Evolutionary conservation across 2,888 invertebrate species (phyloP), one percentile per base, ranked within the genome.

Genomic region (Laothoe populi): DNA sequence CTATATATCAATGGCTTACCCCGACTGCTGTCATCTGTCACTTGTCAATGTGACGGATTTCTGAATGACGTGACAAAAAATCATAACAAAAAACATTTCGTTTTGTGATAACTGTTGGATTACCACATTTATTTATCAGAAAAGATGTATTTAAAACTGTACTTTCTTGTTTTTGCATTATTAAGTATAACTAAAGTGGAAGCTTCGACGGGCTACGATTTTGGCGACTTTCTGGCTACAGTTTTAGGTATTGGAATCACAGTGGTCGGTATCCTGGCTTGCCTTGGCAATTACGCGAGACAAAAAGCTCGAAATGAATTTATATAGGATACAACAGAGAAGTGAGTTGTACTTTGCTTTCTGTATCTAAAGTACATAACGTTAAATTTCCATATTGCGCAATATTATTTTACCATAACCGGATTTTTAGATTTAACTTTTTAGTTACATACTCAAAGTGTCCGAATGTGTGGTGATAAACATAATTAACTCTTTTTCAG

Each of bases 201-300:
- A 76, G 94, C 94, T 40, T 88, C 94, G 0, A 82, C 87, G 60
- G 89, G 93, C 64, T 95, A 94, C 74, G 95, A 95, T 81, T 95
- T 95, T 76, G 95, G 95, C 1, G 95, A 95, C 81, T 95, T 95
- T 66, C 75, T 95, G 67, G 96, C 95, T 4, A 90, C 95, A 23
- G 87, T 95, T 68, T 76, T 96, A 59, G 95, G 95, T 0, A 73
- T 95, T 45, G 88, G 94, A 48, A 93, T 95, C 46, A 91, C 94
- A 57, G 91, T 93, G 26, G 79, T 95, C 64, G 95, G 95, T 72
- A 93, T 95, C 64, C 89, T 95, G 60, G 95, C 95, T 23, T 95
- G 95, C 83, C 88, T 96, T 75, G 96, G 95, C 42, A 95, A 94
- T 70, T 95, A 95, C 78, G 95, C 95, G 21, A 92, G 96, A 75